Percentiles rank a stretch among this genome's conserved stretches.
Conservation (phyloP, 2,888 invertebrate species). For the Ichneumon xanthorius region DNA sequence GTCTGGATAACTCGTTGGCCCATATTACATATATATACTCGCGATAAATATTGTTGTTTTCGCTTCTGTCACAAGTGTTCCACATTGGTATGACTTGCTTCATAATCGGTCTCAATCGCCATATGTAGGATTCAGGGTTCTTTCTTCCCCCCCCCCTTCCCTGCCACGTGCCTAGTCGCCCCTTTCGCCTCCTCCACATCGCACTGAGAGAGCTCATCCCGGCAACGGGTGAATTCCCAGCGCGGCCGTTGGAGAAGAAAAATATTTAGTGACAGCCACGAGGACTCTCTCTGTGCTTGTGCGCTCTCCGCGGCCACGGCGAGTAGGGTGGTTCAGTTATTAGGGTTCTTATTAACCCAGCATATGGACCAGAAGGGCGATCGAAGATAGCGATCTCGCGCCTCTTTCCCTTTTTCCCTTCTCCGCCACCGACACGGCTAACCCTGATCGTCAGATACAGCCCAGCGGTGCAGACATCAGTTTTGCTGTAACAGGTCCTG, state of each 20-base stretch:
- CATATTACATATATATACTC: not conserved
- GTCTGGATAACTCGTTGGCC: not conserved
- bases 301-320: not conserved
- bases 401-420: constrained; percentile 49
- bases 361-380: constrained; percentile 83
- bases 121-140: constrained; percentile 42
- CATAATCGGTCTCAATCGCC: constrained; percentile 43
- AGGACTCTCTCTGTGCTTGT: constrained; percentile 46
- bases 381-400: constrained; percentile 80
- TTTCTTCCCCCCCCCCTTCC: not conserved
- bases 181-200: constrained; percentile 28
- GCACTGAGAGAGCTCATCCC: constrained; percentile 41
- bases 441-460: constrained; percentile 59
- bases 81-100: constrained; percentile 36
- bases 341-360: constrained; percentile 83
- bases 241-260: constrained; percentile 80
- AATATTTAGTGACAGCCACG: constrained; percentile 83
- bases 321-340: constrained; percentile 79
- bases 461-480: constrained; percentile 72
- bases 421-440: constrained; percentile 48
- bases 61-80: not conserved
- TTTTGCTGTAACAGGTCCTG: constrained; percentile 82
- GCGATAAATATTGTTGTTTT: not conserved
- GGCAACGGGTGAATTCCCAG: constrained; percentile 64
- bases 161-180: constrained; percentile 11